Evolutionary conservation across 2,888 invertebrate genomes (phyloP).

Genomic region (Caprella mutica): DNA sequence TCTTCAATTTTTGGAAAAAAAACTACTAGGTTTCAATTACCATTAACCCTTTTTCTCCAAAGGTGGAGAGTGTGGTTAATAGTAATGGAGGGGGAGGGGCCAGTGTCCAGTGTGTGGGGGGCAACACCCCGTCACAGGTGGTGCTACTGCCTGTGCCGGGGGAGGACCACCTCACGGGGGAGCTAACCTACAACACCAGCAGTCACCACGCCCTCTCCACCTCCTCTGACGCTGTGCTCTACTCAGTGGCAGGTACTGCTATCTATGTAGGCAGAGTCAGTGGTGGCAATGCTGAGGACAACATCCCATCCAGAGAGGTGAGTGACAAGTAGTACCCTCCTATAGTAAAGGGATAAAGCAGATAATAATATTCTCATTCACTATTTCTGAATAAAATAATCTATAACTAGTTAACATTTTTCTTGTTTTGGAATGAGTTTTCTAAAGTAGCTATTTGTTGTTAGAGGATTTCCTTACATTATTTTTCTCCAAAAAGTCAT

Average conservation of each 20-base stretch:
- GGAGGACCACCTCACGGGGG: slow-evolving; percentile 15
- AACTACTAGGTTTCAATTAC: no score
- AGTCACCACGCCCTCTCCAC: slow-evolving; percentile 29
- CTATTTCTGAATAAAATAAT: no score
- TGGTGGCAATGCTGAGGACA: slow-evolving; percentile 9
- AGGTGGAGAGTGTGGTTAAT: slow-evolving; percentile 3
- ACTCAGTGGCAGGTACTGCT: slow-evolving; percentile 33
- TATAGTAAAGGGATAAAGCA: no score
- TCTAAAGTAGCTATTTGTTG: no score
- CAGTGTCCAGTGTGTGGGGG: not conserved
- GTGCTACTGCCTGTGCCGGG: slow-evolving; percentile 27
- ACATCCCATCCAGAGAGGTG: slow-evolving; percentile 18
- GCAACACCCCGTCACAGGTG: slow-evolving; percentile 20
- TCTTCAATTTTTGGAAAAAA: no score
- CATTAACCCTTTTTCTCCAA: no score
- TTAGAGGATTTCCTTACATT: no score
- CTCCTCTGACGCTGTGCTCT: slow-evolving; percentile 19
- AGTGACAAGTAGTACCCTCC: slow-evolving; percentile 21
- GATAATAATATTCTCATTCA: no score
- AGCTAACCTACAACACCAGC: slow-evolving; percentile 19
- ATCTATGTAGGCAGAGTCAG: slow-evolving; percentile 19
- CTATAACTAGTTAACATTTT: no score
- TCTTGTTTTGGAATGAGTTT: no score
- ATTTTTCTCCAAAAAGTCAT: no score
- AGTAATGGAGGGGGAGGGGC: not conserved